Conservation (phyloP, 2,797 vertebrate genomes). For the Chloroceryle amazona region DNA sequence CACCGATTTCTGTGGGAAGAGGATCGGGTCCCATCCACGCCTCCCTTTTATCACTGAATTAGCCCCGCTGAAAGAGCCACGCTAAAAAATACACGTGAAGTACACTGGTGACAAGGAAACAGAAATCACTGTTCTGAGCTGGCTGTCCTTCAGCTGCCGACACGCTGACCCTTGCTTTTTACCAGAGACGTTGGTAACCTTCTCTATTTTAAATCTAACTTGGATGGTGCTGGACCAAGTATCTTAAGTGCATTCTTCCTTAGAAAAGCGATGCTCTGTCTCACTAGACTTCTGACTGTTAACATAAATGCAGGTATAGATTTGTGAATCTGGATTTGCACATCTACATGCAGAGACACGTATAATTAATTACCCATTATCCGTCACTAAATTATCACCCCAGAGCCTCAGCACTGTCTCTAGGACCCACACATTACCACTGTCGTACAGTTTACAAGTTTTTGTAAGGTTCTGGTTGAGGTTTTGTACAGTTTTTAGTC, state of each 20-base stretch:
- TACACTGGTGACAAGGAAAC: background rate
- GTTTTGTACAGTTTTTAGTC: background rate
- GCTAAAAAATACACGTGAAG: background rate
- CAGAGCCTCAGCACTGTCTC: background rate
- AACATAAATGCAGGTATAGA: rapidly evolving
- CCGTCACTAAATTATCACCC: background rate
- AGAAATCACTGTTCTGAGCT: background rate
- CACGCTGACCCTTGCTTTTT: background rate
- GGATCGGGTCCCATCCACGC: background rate
- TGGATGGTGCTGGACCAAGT: background rate
- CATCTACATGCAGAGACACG: too few relatives aligned
- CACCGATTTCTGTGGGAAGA: background rate
- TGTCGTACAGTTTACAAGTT: background rate
- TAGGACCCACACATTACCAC: background rate
- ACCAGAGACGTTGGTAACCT: background rate
- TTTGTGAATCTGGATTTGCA: background rate
- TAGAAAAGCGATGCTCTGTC: background rate
- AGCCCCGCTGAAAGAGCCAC: background rate
- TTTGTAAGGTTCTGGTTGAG: background rate
- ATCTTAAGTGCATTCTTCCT: background rate
- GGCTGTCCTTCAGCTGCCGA: background rate
- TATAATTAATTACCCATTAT: background rate
- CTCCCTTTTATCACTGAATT: background rate
- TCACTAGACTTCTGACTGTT: background rate
- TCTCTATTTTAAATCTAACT: background rate